Base-by-base conservation (phyloP, 2,113 vertebrate genomes). In the Rhadina sibilatrix region DNA sequence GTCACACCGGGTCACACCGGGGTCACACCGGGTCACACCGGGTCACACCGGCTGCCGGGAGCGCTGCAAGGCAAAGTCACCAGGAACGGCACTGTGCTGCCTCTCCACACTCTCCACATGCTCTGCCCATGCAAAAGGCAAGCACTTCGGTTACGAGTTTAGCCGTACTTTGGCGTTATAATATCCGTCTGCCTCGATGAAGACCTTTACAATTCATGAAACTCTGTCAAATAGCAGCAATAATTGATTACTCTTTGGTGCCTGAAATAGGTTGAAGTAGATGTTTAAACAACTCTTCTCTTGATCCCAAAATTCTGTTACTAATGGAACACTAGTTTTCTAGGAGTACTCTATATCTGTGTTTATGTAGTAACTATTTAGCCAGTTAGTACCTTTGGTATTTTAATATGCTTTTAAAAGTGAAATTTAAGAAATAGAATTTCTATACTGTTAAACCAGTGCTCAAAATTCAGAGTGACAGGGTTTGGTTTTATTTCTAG, bases 11-110 rank as follows among this genome's bases (percentile, higher is more conserved):
- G n/a, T n/a, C n/a, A n/a, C n/a, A n/a, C n/a, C n/a, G n/a, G n/a
- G n/a, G n/a, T n/a, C n/a, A n/a, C n/a, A n/a, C n/a, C n/a, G n/a
- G n/a, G n/a, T n/a, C n/a, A n/a, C n/a, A n/a, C n/a, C n/a, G n/a
- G n/a, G n/a, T n/a, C n/a, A n/a, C n/a, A n/a, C n/a, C n/a, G n/a
- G n/a, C n/a, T 40, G 52, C 31, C 1, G 0, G 17, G 33, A 86
- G 21, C 28, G 44, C 33, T 42, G 28, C 5, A 50, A 25, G 68
- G 47, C 27, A 16, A 3, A 2, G 2, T 3, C 56, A 13, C 0
- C 3, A 25, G 35, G 64, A 64, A 56, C 1, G 2, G 65, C 72
- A n/a, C 22, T 1, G 3, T 14, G 80, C 38, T n/a, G n/a, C 64
- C 79, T 24, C 70, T 64, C 17, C 7, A 6, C 47, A 4, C 12